Evolutionary conservation across 2,888 invertebrate genomes (phyloP).

Genomic region (Hofmannophila pseudospretella): DNA sequence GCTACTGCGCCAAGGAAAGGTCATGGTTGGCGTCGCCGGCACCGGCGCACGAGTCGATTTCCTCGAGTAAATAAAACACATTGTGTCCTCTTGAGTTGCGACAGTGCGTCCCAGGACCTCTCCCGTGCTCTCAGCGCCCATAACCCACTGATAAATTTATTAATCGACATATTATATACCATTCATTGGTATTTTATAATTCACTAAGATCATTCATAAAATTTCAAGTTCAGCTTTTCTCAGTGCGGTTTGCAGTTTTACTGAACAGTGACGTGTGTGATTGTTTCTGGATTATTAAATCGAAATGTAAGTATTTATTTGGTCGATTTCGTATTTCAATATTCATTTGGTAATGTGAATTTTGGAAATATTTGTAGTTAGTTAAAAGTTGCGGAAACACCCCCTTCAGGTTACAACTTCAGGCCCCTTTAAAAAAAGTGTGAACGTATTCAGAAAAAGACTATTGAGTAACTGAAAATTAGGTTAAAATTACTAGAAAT

Average conservation of each 20-base stretch:
- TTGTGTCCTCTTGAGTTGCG: slow-evolving; percentile 11
- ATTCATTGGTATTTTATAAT: too few relatives aligned
- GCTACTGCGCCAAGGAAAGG: slow-evolving; percentile 13
- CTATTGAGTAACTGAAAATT: too few relatives aligned
- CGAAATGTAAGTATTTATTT: slow-evolving; percentile 2
- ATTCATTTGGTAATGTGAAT: too few relatives aligned
- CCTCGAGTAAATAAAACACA: slow-evolving; percentile 22
- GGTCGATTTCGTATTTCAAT: too few relatives aligned
- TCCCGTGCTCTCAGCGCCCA: slow-evolving; percentile 8
- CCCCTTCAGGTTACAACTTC: too few relatives aligned
- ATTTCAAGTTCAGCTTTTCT: neutral
- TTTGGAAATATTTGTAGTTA: too few relatives aligned
- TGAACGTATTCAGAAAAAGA: too few relatives aligned
- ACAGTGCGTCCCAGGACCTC: slow-evolving; percentile 21
- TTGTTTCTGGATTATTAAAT: neutral
- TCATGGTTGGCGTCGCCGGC: slow-evolving; percentile 13
- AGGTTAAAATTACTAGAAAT: too few relatives aligned
- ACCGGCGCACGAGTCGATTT: slow-evolving; percentile 11
- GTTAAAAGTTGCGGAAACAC: too few relatives aligned
- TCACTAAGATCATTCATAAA: neutral
- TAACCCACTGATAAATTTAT: neutral
- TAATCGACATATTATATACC: too few relatives aligned
- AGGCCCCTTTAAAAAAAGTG: too few relatives aligned
- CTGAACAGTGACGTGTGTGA: slow-evolving; percentile 3
- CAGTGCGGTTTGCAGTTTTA: neutral